phyloP scores from a whole-genome alignment of 1,140 invertebrate genomes.

The Calephelis nemesis region DNA sequence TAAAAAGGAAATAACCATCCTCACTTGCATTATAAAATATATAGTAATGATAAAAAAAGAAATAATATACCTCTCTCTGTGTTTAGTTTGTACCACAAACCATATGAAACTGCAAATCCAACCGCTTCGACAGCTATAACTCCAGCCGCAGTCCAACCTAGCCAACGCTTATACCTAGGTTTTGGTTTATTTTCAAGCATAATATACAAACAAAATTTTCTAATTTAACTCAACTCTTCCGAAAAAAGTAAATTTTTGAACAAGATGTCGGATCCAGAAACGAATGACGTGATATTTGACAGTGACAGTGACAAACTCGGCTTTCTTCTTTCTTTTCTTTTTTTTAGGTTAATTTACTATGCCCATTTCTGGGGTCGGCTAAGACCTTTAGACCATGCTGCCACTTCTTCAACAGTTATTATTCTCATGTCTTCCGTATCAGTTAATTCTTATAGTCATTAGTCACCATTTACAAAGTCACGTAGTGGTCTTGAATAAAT shows the following conservation, averaged over 20 bases:
- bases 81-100: conserved; percentile 81
- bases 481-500: no score
- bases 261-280: conserved; percentile 40
- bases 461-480: no score
- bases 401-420: no score
- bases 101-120: conserved; percentile 79
- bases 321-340: no score
- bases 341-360: no score
- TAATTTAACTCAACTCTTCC: conserved; percentile 12
- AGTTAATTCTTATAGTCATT: no score
- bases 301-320: no score
- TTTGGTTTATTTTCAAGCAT: conserved; percentile 82
- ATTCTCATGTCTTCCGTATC: no score
- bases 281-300: background rate
- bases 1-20: background rate
- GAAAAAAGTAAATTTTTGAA: conserved; percentile 17
- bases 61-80: conserved; percentile 79
- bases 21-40: background rate
- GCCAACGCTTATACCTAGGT: conserved; percentile 72
- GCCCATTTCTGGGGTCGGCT: no score
- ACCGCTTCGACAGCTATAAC: conserved; percentile 79
- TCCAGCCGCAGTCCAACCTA: conserved; percentile 74
- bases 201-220: conserved; percentile 39
- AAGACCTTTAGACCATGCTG: no score
- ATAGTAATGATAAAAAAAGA: background rate